These are phyloP conservation scores for Lycaon pictus DNA, from an alignment of 2,113 vertebrate species.

Conservation along the genomic window DNA sequence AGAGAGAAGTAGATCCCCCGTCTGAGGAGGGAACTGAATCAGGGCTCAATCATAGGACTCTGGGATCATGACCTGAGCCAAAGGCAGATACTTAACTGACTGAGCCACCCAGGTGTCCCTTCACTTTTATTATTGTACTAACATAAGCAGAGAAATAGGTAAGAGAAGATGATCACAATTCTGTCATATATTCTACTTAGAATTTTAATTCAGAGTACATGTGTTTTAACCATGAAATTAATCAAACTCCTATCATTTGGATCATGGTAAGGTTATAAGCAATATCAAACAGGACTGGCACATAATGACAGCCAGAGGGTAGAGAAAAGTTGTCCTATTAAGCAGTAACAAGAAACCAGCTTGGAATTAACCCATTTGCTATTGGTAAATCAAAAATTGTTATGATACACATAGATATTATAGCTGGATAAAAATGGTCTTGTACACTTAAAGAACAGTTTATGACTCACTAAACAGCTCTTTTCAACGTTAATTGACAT, in stretches of 20 bases:
- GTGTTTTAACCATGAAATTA: not conserved
- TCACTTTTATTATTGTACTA: not conserved
- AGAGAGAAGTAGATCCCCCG: no score
- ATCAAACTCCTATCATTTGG: not conserved
- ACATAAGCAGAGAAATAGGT: not conserved
- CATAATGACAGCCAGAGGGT: not conserved
- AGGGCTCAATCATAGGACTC: no score
- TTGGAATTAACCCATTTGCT: not conserved
- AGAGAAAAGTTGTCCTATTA: not conserved
- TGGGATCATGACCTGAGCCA: no score
- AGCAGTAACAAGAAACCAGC: not conserved
- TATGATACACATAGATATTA: not conserved
- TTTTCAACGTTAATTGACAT: slow-evolving; percentile 21
- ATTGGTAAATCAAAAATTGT: not conserved
- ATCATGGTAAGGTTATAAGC: not conserved
- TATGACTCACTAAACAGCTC: not conserved
- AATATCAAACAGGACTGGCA: not conserved
- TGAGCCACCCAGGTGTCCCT: no score
- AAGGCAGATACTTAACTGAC: no score
- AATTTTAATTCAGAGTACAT: not conserved
- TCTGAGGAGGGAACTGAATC: no score
- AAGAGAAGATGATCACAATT: not conserved
- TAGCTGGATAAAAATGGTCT: not conserved
- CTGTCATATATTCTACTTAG: not conserved
- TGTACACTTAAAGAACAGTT: not conserved